Conservation (phyloP, 2,797 vertebrate species). For the Hippocampus kuda region DNA sequence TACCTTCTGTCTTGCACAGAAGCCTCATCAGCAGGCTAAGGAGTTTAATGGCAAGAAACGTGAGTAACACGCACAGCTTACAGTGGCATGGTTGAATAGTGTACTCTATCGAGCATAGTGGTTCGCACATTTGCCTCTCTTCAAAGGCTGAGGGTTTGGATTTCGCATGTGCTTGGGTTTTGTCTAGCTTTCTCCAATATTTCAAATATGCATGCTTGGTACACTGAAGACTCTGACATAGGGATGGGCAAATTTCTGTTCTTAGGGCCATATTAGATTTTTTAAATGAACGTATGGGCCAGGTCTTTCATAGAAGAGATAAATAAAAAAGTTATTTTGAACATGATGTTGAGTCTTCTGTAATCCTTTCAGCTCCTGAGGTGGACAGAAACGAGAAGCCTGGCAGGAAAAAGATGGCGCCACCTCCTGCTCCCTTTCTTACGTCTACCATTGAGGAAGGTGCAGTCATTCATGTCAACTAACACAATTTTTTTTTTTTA, state of each 20-base stretch:
- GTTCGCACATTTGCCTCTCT: too few species aligned
- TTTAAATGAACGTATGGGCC: too few species aligned
- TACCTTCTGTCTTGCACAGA: constrained; percentile 28
- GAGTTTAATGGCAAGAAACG: constrained; percentile 51
- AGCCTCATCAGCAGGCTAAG: constrained; percentile 30
- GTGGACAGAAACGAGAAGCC: constrained; percentile 63
- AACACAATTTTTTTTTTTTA: not conserved
- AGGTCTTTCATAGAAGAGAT: too few species aligned
- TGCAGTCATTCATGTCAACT: constrained; percentile 20
- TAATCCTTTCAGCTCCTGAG: constrained; percentile 54
- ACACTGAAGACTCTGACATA: too few species aligned
- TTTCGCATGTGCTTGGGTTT: too few species aligned
- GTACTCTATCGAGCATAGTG: too few species aligned
- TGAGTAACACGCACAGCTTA: constrained; percentile 30
- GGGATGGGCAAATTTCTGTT: too few species aligned
- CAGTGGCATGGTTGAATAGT: not conserved
- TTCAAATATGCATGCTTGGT: too few species aligned
- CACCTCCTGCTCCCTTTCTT: constrained; percentile 30
- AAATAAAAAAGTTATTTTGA: not conserved
- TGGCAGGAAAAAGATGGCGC: constrained; percentile 47
- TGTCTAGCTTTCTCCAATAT: too few species aligned
- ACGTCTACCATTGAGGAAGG: constrained; percentile 56
- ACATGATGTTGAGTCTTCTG: not conserved
- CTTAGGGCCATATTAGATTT: too few species aligned
- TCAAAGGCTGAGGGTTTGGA: too few species aligned